Conservation (phyloP, 2,797 vertebrate species). For the Corythornis leucogaster region DNA sequence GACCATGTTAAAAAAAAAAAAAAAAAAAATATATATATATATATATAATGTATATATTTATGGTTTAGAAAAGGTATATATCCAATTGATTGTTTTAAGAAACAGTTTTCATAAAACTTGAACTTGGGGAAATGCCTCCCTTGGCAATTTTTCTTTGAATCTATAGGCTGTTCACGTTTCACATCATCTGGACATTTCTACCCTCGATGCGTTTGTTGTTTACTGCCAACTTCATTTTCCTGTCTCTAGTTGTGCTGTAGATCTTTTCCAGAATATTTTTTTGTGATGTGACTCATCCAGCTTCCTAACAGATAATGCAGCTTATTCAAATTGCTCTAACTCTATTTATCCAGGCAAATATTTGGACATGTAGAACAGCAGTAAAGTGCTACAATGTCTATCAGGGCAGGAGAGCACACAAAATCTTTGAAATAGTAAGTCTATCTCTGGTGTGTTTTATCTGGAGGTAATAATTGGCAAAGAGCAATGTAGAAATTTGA, state of each 20-base stretch:
- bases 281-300: neutral
- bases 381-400: slow-evolving; percentile 1
- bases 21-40: no score
- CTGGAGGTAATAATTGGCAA: slow-evolving; percentile 6
- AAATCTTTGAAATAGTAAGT: neutral
- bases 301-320: slow-evolving; percentile 7
- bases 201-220: neutral
- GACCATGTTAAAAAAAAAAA: no score
- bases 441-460: neutral
- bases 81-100: neutral
- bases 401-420: slow-evolving; percentile 34
- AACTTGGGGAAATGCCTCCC: neutral
- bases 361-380: slow-evolving; percentile 53
- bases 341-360: slow-evolving; percentile 69
- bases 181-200: neutral
- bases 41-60: neutral
- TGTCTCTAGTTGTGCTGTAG: neutral
- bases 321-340: slow-evolving; percentile 46
- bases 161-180: neutral
- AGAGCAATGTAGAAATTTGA: neutral
- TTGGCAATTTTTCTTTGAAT: neutral
- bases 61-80: neutral
- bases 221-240: neutral
- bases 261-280: slow-evolving; percentile 26
- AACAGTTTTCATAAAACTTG: neutral